phyloP scores from a whole-genome alignment of 1,140 invertebrate species.

The Diabrotica undecimpunctata region DNA sequence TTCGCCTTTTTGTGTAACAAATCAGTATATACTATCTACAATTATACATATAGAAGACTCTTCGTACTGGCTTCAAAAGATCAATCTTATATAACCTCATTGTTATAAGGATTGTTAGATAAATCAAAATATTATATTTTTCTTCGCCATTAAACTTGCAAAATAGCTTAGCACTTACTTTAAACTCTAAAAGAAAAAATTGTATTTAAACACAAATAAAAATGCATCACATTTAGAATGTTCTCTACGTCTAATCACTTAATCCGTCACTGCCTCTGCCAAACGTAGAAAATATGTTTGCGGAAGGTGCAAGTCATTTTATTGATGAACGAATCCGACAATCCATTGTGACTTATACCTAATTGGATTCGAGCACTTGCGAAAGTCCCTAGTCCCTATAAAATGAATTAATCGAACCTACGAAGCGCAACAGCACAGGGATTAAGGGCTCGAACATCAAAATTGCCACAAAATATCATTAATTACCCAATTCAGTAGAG shows the following conservation, averaged over 20 bases:
- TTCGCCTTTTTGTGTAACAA: too few relatives aligned
- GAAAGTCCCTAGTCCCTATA: conserved; percentile 18
- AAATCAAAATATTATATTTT: too few relatives aligned
- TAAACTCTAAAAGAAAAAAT: not conserved
- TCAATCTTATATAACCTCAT: too few relatives aligned
- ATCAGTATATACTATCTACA: too few relatives aligned
- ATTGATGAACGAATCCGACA: conserved; percentile 28
- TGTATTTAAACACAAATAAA: too few relatives aligned
- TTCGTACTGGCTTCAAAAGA: too few relatives aligned
- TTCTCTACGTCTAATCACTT: too few relatives aligned
- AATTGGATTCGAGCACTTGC: conserved; percentile 30
- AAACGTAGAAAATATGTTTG: conserved; percentile 31
- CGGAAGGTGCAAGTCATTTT: conserved; percentile 29
- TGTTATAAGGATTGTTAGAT: too few relatives aligned
- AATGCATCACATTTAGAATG: too few relatives aligned
- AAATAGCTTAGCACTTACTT: too few relatives aligned
- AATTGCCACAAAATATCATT: conserved; percentile 29
- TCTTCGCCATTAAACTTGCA: too few relatives aligned
- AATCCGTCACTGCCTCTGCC: not conserved
- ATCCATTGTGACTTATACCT: conserved; percentile 31
- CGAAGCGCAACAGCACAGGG: conserved; percentile 23
- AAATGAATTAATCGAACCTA: conserved; percentile 28
- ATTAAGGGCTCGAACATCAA: conserved; percentile 29
- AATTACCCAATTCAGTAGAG: conserved; percentile 20
- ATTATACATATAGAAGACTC: too few relatives aligned